Percentiles rank a stretch among this genome's conserved stretches.
Evolutionary conservation across 2,113 vertebrate species (phyloP).

Genomic region (Mesoclemmys tuberculata): DNA sequence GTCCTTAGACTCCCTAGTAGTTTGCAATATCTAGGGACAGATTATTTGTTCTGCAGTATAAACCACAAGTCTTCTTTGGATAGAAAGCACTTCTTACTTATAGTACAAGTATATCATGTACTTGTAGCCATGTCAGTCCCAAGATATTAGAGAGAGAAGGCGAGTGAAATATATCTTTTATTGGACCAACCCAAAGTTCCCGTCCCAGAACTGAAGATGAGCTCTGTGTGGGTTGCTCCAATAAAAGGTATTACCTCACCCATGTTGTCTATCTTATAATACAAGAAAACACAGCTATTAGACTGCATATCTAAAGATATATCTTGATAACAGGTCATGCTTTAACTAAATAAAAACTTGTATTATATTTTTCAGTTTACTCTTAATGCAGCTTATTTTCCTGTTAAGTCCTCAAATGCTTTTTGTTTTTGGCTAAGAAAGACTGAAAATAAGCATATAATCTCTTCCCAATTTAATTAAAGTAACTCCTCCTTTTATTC

Average conservation of each 20-base stretch:
- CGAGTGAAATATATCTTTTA: not conserved
- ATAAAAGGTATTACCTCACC: not conserved
- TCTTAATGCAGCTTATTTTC: not conserved
- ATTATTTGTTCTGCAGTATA: not conserved
- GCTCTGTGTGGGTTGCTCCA: not conserved
- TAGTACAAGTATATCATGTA: not conserved
- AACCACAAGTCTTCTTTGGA: not conserved
- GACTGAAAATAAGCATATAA: not conserved
- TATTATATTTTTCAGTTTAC: not conserved
- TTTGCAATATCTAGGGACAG: not conserved
- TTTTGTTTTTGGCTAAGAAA: not conserved
- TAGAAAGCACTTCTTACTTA: not conserved
- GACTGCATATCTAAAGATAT: not conserved
- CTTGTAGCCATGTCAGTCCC: not conserved
- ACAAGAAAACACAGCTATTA: not conserved
- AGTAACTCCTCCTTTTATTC: not conserved
- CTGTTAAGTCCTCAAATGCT: not conserved
- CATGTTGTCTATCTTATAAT: not conserved
- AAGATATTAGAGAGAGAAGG: not conserved
- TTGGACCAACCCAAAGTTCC: not conserved
- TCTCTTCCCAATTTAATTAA: constrained; percentile 8
- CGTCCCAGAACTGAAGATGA: not conserved
- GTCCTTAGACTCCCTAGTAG: not conserved
- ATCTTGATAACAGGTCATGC: not conserved
- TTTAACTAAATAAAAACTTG: not conserved